These are phyloP conservation scores for Perognathus longimembris DNA, from an alignment of 2,113 vertebrate species.

Conservation along the genomic window DNA sequence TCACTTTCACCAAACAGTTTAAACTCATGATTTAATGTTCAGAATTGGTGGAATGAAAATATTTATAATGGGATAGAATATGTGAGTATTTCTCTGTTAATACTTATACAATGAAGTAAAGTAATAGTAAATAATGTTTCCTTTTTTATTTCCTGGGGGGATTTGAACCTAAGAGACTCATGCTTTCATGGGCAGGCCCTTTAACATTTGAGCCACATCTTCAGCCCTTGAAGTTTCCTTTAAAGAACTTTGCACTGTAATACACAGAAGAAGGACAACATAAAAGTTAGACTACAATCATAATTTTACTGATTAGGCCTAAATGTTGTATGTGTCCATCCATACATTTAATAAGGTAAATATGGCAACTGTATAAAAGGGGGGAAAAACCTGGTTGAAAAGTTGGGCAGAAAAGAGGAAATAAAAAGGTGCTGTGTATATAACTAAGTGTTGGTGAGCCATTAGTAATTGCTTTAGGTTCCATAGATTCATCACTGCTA, in stretches of 20 bases:
- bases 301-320: slow-evolving; percentile 17
- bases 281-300: neutral
- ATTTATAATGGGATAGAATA: slow-evolving; percentile 1
- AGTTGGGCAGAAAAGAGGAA: neutral
- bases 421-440: neutral
- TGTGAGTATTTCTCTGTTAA: neutral
- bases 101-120: too few relatives aligned
- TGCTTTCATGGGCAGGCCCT: too few relatives aligned
- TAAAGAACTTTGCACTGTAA: neutral
- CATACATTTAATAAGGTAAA: neutral
- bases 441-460: neutral
- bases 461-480: neutral
- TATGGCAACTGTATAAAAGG: neutral
- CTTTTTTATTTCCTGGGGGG: too few relatives aligned
- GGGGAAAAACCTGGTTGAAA: neutral
- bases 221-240: neutral
- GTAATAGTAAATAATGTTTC: too few relatives aligned
- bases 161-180: too few relatives aligned
- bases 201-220: too few relatives aligned
- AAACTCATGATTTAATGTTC: slow-evolving; percentile 26
- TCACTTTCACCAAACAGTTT: too few relatives aligned
- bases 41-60: slow-evolving; percentile 24
- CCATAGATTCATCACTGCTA: neutral
- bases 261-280: neutral
- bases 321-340: neutral